Evolutionary conservation across 1,140 invertebrate species (phyloP).

Genomic region (Papilio glaucus): DNA sequence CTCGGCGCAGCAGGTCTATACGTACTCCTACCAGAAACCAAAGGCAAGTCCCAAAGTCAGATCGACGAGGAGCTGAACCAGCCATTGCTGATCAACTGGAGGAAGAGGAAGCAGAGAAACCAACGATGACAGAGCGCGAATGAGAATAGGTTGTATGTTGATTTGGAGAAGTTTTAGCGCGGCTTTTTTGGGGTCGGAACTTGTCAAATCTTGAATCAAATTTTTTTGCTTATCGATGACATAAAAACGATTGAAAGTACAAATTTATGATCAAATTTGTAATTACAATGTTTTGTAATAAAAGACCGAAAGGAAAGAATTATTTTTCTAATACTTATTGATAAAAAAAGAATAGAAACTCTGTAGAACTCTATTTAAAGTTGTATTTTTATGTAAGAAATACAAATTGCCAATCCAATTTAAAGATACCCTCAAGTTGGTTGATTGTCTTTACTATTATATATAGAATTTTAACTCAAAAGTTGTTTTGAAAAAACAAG

Average conservation of each 20-base stretch:
- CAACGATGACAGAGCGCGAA: constrained; percentile 62
- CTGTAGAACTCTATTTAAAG: too few relatives aligned
- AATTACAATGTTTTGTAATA: neutral
- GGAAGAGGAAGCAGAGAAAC: constrained; percentile 50
- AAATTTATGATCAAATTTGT: neutral
- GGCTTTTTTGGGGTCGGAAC: neutral
- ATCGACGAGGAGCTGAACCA: constrained; percentile 63
- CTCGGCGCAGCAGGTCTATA: constrained; percentile 63
- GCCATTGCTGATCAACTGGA: constrained; percentile 51
- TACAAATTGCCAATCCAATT: too few relatives aligned
- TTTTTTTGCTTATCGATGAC: too few relatives aligned
- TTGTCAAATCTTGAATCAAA: too few relatives aligned
- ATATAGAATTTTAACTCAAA: too few relatives aligned
- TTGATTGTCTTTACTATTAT: too few relatives aligned
- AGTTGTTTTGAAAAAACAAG: too few relatives aligned
- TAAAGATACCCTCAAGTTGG: too few relatives aligned
- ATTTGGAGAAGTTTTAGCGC: constrained; percentile 12
- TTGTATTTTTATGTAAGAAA: too few relatives aligned
- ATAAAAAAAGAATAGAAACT: too few relatives aligned
- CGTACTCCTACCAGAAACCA: constrained; percentile 68
- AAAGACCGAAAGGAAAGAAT: neutral
- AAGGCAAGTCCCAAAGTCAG: constrained; percentile 65
- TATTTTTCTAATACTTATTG: neutral
- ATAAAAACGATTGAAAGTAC: neutral
- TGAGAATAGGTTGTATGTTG: neutral